A percentile compares a stretch with the other conserved stretches of the same genome.
Evolutionary conservation across 2,113 vertebrate species (phyloP).

Genomic region (Clarias magur): DNA sequence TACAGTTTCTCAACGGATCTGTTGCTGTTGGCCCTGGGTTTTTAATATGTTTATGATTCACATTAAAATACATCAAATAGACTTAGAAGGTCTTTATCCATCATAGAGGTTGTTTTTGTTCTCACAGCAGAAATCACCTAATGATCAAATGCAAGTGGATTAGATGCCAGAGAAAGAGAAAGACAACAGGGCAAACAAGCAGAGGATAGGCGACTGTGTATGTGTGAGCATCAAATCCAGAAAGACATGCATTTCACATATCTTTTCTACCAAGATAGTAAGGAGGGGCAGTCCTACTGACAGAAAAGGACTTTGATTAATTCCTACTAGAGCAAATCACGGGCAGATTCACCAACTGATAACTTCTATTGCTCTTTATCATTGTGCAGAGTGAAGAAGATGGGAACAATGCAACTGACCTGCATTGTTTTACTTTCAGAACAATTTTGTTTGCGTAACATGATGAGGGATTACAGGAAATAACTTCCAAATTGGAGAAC

Average conservation of each 20-base stretch:
- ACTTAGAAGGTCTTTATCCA: background rate
- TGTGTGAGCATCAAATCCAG: background rate
- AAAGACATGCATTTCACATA: constrained; percentile 5
- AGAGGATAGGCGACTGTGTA: background rate
- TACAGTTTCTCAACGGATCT: background rate
- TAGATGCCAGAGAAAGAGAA: background rate
- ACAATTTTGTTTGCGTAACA: constrained; percentile 14
- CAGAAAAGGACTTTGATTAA: constrained; percentile 17
- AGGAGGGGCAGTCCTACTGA: background rate
- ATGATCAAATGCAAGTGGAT: background rate
- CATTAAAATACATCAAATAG: constrained; percentile 1
- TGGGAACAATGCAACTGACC: background rate
- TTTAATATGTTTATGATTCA: background rate
- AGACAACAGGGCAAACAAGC: background rate
- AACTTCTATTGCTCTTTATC: constrained; percentile 6
- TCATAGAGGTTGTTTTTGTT: background rate
- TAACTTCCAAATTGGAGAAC: constrained; percentile 32
- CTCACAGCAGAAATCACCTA: background rate
- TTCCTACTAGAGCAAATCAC: background rate
- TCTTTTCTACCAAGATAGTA: background rate
- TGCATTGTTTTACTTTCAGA: constrained; percentile 3
- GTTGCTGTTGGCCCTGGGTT: background rate
- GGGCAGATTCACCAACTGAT: background rate
- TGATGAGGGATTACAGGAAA: constrained; percentile 24
- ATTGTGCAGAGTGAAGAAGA: background rate